phyloP scores from a whole-genome alignment of 2,888 invertebrate species.

The Acrobeloides nanus region DNA sequence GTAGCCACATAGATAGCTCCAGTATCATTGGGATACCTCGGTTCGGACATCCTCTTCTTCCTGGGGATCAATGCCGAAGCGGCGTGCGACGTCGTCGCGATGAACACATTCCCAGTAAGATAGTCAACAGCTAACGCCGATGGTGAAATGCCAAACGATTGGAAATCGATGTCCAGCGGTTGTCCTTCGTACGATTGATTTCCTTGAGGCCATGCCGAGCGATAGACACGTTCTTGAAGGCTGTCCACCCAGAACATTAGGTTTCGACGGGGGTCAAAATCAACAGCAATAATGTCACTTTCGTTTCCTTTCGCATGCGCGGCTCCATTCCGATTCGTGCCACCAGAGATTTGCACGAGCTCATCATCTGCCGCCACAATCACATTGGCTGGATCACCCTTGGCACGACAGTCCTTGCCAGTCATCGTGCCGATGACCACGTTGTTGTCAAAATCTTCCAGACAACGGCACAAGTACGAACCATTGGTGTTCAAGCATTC shows the following conservation, averaged over 20 bases:
- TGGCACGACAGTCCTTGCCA: conserved; percentile 53
- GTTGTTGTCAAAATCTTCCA: conserved; percentile 55
- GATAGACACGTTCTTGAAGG: conserved; percentile 58
- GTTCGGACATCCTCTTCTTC: conserved; percentile 45
- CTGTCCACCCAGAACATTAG: conserved; percentile 91
- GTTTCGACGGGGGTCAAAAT: conserved; percentile 61
- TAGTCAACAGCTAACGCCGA: conserved; percentile 86
- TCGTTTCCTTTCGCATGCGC: conserved; percentile 62
- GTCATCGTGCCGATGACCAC: conserved; percentile 52
- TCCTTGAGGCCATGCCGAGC: conserved; percentile 44
- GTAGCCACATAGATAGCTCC: conserved; percentile 74
- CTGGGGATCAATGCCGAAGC: conserved; percentile 5
- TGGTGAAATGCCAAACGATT: conserved; percentile 59
- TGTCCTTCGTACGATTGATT: conserved; percentile 52
- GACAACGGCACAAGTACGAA: conserved; percentile 76
- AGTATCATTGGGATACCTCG: conserved; percentile 47
- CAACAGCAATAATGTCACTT: conserved; percentile 80
- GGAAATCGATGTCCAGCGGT: conserved; percentile 45
- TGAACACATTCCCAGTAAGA: conserved; percentile 64
- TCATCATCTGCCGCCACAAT: conserved; percentile 45
- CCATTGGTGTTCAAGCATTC: conserved; percentile 85
- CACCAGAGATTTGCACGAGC: conserved; percentile 39
- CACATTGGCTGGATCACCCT: conserved; percentile 36
- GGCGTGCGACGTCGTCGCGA: conserved; percentile 28
- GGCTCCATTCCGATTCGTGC: conserved; percentile 45